Base-by-base conservation (phyloP, 2,113 vertebrate genomes). In the Chascanopsetta lugubris region DNA sequence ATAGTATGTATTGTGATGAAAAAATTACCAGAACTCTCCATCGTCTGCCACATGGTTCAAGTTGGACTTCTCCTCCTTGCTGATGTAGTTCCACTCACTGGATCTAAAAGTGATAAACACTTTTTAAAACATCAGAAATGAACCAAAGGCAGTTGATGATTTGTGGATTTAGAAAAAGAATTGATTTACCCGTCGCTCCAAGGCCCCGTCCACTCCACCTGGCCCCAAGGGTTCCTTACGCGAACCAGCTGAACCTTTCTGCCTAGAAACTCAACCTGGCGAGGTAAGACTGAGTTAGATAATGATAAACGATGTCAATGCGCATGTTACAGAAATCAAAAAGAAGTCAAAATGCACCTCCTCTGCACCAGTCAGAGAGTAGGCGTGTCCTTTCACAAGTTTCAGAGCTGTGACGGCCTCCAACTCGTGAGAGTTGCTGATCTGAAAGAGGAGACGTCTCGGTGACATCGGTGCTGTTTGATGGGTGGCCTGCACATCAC, bases 21-120 rank as follows among this genome's bases (percentile, higher is more conserved):
- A 49, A 40, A 54, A 90, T 94, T 73, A 96, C 96, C 95, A 96
- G 75, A 97, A 98, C 59, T 96, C 95, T 51, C 95, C 95, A 22
- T 95, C 94, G 2, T 96, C 92, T 1, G 88, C 87, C 69, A 87
- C 83, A 8, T 89, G 86, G 79, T 89, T 89, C 86, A 97, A 76
- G 60, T 82, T 87, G 2, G 82, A 68, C 53, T 90, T 95, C 68
- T 88, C 87, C 48, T 79, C 79, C 29, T 86, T 67, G 45, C 82
- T 86, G 74, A 96, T 36, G 3, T 83, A 43, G 25, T 87, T 88
- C 96, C 95, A 96, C 70, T 96, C 93, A 0, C 75, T 86, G 17
- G 94, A 93, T 47, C 94, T 97, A 56, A 61, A 68, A 64, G 42
- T 40, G 8, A 57, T 8, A 29, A 47, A 51, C 18, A 63, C n/a